Conservation (phyloP, 2,797 vertebrate genomes). For the Vipera latastei region DNA sequence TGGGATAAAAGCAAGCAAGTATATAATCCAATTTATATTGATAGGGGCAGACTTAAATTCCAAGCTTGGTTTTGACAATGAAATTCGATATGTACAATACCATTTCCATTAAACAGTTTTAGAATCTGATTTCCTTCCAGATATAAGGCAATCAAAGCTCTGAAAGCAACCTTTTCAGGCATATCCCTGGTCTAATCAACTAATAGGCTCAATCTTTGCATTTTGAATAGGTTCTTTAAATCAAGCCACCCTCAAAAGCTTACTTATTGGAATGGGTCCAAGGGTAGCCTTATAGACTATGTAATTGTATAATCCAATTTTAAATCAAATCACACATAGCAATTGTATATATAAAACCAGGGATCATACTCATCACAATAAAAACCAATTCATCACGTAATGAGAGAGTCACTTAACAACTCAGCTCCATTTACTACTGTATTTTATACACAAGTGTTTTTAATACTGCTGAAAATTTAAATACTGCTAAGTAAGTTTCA, state of each 20-base stretch:
- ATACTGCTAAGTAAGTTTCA: neutral
- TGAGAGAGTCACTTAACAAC: neutral
- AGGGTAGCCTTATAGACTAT: neutral
- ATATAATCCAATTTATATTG: neutral
- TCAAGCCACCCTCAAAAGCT: neutral
- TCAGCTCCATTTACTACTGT: neutral
- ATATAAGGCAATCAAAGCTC: neutral
- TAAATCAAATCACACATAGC: neutral
- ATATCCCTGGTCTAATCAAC: neutral
- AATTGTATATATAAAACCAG: neutral
- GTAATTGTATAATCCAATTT: neutral
- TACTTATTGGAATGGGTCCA: neutral
- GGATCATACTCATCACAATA: neutral
- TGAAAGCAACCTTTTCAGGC: neutral
- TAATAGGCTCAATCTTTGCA: neutral
- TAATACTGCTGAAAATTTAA: neutral
- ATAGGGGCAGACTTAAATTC: neutral
- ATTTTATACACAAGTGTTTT: neutral
- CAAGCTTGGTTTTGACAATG: neutral
- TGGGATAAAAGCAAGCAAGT: neutral
- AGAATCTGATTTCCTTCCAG: neutral
- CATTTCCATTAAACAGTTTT: neutral
- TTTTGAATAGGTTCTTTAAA: neutral
- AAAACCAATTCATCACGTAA: neutral
- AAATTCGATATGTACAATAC: neutral